Percentiles rank a stretch among this genome's conserved stretches.
These are phyloP conservation scores for Phenganax subtilis DNA, from an alignment of 92 coral and sea anemone species.

Conservation along the genomic window DNA sequence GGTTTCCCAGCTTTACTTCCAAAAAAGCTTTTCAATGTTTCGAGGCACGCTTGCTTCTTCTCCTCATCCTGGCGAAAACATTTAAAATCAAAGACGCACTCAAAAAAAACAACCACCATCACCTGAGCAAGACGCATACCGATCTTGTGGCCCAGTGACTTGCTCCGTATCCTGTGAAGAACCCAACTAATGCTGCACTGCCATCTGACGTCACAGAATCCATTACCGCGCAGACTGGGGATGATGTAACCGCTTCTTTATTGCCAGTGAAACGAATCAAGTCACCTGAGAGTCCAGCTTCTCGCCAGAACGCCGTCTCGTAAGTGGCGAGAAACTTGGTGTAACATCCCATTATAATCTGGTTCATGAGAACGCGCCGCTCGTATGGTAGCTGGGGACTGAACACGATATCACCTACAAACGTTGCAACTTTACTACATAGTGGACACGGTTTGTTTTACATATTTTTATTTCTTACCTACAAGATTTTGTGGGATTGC, in stretches of 20 bases:
- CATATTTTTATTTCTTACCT: neutral
- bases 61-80: constrained; percentile 59
- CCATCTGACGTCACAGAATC: constrained; percentile 72
- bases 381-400: constrained; percentile 69
- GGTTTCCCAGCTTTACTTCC: constrained; percentile 81
- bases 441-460: neutral
- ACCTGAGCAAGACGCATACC: constrained; percentile 44
- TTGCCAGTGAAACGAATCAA: constrained; percentile 51
- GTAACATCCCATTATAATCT: constrained; percentile 67
- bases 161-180: constrained; percentile 80
- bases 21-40: constrained; percentile 60
- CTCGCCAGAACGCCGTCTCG: constrained; percentile 85
- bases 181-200: constrained; percentile 83
- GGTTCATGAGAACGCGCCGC: constrained; percentile 61
- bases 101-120: neutral
- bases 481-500: constrained; percentile 40
- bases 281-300: constrained; percentile 86
- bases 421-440: neutral
- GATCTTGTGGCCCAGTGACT: constrained; percentile 64
- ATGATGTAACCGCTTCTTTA: constrained; percentile 47
- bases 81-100: neutral
- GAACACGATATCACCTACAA: constrained; percentile 64
- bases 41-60: constrained; percentile 57
- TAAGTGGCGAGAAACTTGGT: constrained; percentile 86
- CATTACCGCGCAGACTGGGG: constrained; percentile 66